These are phyloP conservation scores for Encarsia formosa DNA, from an alignment of 2,888 invertebrate species.

Conservation along the genomic window DNA sequence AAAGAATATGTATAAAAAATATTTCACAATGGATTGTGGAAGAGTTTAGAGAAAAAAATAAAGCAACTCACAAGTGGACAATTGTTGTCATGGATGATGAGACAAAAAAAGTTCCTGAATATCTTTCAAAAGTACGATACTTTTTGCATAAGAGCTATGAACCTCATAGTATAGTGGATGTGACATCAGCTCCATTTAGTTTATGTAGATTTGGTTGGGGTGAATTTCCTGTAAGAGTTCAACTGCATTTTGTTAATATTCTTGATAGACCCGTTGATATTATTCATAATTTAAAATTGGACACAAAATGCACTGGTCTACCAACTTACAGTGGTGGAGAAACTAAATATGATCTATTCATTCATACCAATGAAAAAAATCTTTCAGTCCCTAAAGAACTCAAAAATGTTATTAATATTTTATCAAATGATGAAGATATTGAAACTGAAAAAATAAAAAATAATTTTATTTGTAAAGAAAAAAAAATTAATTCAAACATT, in stretches of 20 bases:
- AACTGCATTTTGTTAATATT: conserved; percentile 70
- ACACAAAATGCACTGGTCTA: conserved; percentile 75
- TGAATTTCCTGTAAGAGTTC: conserved; percentile 80
- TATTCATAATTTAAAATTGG: conserved; percentile 75
- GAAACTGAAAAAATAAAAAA: neutral
- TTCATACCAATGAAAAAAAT: conserved; percentile 29
- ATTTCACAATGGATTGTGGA: conserved; percentile 80
- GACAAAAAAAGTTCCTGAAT: conserved; percentile 58
- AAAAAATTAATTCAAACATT: neutral
- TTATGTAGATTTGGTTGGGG: conserved; percentile 86
- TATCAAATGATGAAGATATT: neutral
- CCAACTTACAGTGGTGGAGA: conserved; percentile 82
- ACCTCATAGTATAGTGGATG: conserved; percentile 78
- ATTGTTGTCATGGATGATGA: conserved; percentile 75
- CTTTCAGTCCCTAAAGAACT: neutral
- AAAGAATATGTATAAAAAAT: conserved; percentile 60
- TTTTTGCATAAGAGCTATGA: conserved; percentile 81
- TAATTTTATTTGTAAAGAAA: neutral
- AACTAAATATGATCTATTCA: conserved; percentile 72
- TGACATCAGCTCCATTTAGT: conserved; percentile 79
- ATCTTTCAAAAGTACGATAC: conserved; percentile 72
- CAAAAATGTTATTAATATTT: neutral
- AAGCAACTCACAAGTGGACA: conserved; percentile 89
- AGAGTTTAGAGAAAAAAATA: conserved; percentile 64
- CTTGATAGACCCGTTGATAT: conserved; percentile 76